phyloP scores from a whole-genome alignment of 2,113 vertebrate species.

The Lagopus muta region DNA sequence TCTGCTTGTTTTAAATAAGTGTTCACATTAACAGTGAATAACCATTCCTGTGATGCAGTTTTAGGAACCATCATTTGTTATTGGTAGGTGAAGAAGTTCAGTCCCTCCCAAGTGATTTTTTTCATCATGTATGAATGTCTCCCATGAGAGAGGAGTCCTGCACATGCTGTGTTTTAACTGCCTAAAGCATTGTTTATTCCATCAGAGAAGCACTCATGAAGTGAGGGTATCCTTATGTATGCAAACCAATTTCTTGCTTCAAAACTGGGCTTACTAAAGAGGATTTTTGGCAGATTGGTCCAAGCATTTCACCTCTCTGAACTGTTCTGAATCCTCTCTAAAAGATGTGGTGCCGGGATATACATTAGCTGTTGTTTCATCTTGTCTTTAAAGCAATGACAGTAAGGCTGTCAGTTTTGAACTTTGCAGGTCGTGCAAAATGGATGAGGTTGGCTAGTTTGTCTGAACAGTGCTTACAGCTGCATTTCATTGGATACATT shows the following conservation, averaged over 20 bases:
- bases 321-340: neutral
- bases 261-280: neutral
- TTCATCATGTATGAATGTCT: neutral
- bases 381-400: neutral
- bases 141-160: neutral
- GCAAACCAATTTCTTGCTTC: neutral
- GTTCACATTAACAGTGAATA: neutral
- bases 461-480: neutral
- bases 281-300: neutral
- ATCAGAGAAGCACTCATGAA: neutral
- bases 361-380: neutral
- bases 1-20: neutral
- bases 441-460: slow-evolving; percentile 1
- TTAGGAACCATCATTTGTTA: neutral
- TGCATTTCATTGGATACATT: slow-evolving; percentile 14
- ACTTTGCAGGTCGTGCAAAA: neutral
- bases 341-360: neutral
- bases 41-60: neutral
- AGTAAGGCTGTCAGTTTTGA: neutral
- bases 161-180: neutral
- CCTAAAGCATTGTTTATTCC: neutral
- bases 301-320: neutral
- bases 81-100: neutral
- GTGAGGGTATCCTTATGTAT: fast-evolving
- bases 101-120: neutral